Evolutionary conservation across 2,888 invertebrate genomes (phyloP).

Genomic region (Rhyacophila evoluta): DNA sequence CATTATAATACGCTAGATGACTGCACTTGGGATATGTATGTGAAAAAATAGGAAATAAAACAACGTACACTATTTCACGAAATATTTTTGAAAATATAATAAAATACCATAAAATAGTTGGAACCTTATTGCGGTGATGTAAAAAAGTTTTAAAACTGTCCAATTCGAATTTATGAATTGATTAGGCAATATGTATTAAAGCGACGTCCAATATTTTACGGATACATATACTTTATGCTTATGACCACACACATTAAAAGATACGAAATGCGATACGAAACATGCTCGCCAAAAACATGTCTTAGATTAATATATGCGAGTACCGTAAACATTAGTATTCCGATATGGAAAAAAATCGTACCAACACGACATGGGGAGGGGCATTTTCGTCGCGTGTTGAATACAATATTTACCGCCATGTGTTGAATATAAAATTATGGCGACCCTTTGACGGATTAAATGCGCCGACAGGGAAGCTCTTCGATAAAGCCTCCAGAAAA

Average conservation of each 20-base stretch:
- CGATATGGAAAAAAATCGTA: constrained; percentile 21
- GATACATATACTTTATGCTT: neutral
- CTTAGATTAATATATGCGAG: constrained; percentile 17
- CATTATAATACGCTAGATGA: no score
- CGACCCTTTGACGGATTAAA: constrained; percentile 27
- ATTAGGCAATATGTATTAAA: neutral
- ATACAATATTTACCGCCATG: constrained; percentile 44
- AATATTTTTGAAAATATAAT: no score
- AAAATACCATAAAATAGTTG: no score
- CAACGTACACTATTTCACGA: no score
- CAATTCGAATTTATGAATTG: neutral
- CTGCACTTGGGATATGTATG: no score
- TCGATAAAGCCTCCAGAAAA: constrained; percentile 22
- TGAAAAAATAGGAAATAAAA: no score
- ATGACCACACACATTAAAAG: neutral
- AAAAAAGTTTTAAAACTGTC: no score
- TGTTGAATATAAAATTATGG: constrained; percentile 47
- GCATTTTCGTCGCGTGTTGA: constrained; percentile 39
- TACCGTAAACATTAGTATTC: constrained; percentile 26
- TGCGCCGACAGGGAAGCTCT: constrained; percentile 3
- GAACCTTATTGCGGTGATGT: no score
- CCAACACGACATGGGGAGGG: neutral
- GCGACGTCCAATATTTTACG: neutral
- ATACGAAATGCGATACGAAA: neutral
- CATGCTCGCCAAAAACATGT: constrained; percentile 16